Conservation (phyloP, 37 sponge, comb jelly and placozoan species). For the Beroe forskalii region DNA sequence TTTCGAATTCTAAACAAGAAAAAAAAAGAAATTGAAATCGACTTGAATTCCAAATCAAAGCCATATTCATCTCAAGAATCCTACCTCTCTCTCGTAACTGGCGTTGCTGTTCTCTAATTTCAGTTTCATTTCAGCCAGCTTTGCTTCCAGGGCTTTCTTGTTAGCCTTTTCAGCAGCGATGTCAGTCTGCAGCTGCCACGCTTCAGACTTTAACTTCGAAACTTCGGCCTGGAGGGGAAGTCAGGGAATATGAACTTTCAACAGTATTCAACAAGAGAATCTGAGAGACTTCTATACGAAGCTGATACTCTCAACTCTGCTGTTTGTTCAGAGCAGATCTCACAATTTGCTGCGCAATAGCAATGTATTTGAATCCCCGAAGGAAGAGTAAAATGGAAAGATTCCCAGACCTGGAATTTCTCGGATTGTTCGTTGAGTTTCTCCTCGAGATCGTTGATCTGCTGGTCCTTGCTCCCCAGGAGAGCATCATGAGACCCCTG, state of each 20-base stretch:
- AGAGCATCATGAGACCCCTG: background rate
- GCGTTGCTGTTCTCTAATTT: constrained; percentile 25
- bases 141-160: constrained; percentile 49
- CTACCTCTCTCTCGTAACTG: constrained; percentile 53
- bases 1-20: no score
- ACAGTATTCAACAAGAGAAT: no score
- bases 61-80: no score
- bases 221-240: constrained; percentile 2
- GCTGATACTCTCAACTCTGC: no score
- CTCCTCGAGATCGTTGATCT: constrained; percentile 61
- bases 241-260: no score
- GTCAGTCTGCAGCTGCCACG: constrained; percentile 55
- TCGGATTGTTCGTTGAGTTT: constrained; percentile 65
- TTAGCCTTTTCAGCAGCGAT: constrained; percentile 2
- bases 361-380: no score
- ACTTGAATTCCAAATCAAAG: no score
- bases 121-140: constrained; percentile 5
- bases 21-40: background rate
- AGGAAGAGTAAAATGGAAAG: no score
- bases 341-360: no score
- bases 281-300: no score
- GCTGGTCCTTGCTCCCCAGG: constrained; percentile 33
- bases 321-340: no score
- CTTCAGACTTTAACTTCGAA: constrained; percentile 16
- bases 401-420: constrained; percentile 64